These are phyloP conservation scores for Uropetala carovei DNA, from an alignment of 2,888 invertebrate genomes.

Conservation along the genomic window DNA sequence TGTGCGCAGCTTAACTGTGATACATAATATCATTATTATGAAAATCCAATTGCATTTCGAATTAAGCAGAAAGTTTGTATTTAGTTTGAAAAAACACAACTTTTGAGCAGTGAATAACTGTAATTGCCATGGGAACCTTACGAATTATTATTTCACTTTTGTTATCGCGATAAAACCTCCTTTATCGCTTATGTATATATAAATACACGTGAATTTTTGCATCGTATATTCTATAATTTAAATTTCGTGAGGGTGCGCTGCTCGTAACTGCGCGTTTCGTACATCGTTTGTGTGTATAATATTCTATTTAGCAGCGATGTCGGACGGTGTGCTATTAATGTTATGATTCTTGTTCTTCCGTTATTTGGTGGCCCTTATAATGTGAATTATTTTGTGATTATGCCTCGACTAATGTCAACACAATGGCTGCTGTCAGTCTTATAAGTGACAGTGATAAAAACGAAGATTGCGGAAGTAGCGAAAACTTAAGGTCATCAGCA, in stretches of 20 bases:
- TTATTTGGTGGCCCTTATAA: neutral
- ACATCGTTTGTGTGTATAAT: neutral
- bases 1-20: too few species aligned
- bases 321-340: neutral
- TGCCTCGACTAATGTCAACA: constrained; percentile 48
- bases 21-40: too few species aligned
- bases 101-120: too few species aligned
- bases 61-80: too few species aligned
- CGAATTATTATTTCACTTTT: too few species aligned
- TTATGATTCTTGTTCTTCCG: neutral
- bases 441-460: constrained; percentile 49
- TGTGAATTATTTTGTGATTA: constrained; percentile 34
- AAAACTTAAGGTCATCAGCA: constrained; percentile 56
- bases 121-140: too few species aligned
- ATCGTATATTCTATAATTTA: too few species aligned
- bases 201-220: too few species aligned
- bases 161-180: too few species aligned
- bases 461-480: constrained; percentile 62
- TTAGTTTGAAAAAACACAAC: too few species aligned
- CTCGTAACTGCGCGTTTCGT: neutral
- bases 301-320: neutral
- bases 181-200: too few species aligned
- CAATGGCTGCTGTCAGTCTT: constrained; percentile 65
- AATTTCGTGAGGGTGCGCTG: neutral
- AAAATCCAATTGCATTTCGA: too few species aligned